phyloP scores from a whole-genome alignment of 2,888 invertebrate species.

The Agrilus cyanescens region DNA sequence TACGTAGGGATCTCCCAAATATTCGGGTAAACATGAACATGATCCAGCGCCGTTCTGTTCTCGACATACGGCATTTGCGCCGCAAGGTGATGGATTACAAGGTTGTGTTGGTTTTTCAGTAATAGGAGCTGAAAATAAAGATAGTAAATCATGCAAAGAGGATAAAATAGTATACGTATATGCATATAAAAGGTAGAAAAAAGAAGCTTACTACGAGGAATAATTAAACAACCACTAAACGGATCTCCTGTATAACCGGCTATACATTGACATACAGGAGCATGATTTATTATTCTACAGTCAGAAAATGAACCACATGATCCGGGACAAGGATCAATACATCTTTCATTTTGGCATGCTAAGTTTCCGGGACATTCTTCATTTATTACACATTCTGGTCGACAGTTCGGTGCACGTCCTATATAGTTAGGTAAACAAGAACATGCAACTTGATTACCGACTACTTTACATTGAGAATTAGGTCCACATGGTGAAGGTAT shows the following conservation, averaged over 20 bases:
- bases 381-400: conserved; percentile 57
- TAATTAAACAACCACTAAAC: conserved; percentile 43
- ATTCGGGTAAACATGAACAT: conserved; percentile 51
- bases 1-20: conserved; percentile 52
- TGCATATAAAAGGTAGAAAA: conserved; percentile 3
- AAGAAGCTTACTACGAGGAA: conserved; percentile 44
- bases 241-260: conserved; percentile 60
- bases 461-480: conserved; percentile 47
- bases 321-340: conserved; percentile 67
- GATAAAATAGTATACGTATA: conserved; percentile 1
- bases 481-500: conserved; percentile 52
- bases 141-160: conserved; percentile 7
- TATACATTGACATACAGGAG: conserved; percentile 63
- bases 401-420: conserved; percentile 50
- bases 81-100: conserved; percentile 56
- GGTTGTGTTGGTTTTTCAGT: conserved; percentile 39
- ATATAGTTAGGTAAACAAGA: conserved; percentile 47
- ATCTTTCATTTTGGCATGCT: conserved; percentile 69
- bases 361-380: conserved; percentile 62
- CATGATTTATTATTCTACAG: conserved; percentile 66
- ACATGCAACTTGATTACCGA: conserved; percentile 45
- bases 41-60: conserved; percentile 51
- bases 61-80: conserved; percentile 53
- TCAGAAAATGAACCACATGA: conserved; percentile 63
- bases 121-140: conserved; percentile 33